Evolutionary conservation across 2,113 vertebrate genomes (phyloP), one percentile per base, ranked within the genome.

Genomic region (Tangachromis dhanisi): DNA sequence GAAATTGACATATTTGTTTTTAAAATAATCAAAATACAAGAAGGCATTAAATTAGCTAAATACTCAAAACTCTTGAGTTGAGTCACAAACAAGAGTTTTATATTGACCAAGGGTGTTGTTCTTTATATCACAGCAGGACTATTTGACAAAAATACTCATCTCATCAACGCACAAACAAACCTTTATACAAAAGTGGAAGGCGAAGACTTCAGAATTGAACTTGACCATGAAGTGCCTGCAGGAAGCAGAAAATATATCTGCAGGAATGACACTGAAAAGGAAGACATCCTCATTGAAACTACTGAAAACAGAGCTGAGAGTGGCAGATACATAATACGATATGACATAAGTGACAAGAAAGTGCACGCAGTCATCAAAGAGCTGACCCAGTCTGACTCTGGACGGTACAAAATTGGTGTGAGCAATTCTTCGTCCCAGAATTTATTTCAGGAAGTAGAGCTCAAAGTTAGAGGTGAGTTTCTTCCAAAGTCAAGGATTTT

Each of bases 401-500:
- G 38, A 82, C 1, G 17, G 7, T 82, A 82, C 55, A 82, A 31
- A 33, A 8, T 82, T 26, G 80, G 80, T 0, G 79, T 81, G 53
- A 42, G n/a, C n/a, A 19, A 24, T 24, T 57, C 79, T 40, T 81
- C 3, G 0, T 61, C 38, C 3, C 21, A 1, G 1, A 42, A 17
- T 29, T 42, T 24, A 6, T 55, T 42, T 26, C 4, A 12, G 82
- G 31, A 7, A 14, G 42, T 19, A 5, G 53, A 84, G 26, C 26
- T 84, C 68, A 78, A 11, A 24, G 26, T 84, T 9, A 68, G 17
- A 84, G 66, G 83, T 45, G 42, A 84, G 51, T 47, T 55, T 71
- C 59, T 12, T 19, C n/a, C 10, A 2, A 68, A 40, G 63, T 68
- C n/a, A 5, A 68, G 7, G 11, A 21, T 24, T 68, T 68, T 38